Evolutionary conservation across 2,888 invertebrate genomes (phyloP).

Genomic region (Ectemnius continuus): DNA sequence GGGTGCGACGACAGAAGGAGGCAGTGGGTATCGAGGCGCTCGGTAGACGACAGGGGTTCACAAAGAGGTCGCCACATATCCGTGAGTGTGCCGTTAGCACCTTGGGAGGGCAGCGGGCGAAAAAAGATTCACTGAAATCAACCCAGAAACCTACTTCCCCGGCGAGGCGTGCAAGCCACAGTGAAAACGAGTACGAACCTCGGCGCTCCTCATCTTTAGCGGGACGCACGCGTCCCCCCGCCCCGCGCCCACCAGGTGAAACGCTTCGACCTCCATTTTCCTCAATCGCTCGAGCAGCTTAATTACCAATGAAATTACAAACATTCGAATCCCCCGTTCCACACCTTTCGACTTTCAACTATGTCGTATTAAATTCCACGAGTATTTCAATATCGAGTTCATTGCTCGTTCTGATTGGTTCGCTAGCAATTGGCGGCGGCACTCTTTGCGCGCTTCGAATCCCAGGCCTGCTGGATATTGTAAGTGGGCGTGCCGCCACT

Average conservation of each 20-base stretch:
- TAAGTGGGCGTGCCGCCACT: background rate
- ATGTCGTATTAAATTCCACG: too few relatives aligned
- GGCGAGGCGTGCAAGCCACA: conserved; percentile 25
- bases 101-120: conserved; percentile 19
- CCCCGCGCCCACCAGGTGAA: conserved; percentile 24
- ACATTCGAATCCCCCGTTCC: background rate
- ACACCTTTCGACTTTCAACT: too few relatives aligned
- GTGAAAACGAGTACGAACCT: conserved; percentile 48
- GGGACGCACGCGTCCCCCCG: conserved; percentile 19
- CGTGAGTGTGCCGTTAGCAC: conserved; percentile 29
- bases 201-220: conserved; percentile 27
- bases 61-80: conserved; percentile 21
- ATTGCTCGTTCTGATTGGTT: too few relatives aligned
- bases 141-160: conserved; percentile 56
- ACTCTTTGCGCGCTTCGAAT: background rate
- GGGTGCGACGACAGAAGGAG: background rate
- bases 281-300: background rate
- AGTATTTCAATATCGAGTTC: too few relatives aligned
- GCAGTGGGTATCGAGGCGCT: background rate
- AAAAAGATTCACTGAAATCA: conserved; percentile 52
- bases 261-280: conserved; percentile 11
- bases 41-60: conserved; percentile 13
- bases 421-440: too few relatives aligned
- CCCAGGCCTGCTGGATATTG: background rate
- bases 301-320: background rate